phyloP scores from a whole-genome alignment of 2,113 vertebrate species.

The Raja brachyura region DNA sequence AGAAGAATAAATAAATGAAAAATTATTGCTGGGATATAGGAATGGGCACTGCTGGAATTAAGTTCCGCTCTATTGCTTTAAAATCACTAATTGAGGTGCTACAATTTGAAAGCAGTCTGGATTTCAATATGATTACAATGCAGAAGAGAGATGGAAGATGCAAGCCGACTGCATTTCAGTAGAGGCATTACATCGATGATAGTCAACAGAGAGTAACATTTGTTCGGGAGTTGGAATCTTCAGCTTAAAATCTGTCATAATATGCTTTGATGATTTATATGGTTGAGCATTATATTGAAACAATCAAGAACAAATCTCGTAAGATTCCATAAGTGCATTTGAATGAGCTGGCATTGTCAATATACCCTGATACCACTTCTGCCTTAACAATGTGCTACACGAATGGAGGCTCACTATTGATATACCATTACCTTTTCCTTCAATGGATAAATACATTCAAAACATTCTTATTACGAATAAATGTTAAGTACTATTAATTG shows the following conservation, averaged over 20 bases:
- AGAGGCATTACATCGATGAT: background rate
- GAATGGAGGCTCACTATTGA: background rate
- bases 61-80: background rate
- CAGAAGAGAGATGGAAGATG: background rate
- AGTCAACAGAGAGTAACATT: background rate
- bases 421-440: background rate
- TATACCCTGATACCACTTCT: background rate
- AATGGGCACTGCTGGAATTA: background rate
- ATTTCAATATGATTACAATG: background rate
- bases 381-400: background rate
- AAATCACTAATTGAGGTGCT: background rate
- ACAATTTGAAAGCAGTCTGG: background rate
- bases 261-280: background rate
- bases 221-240: background rate
- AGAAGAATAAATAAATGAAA: background rate
- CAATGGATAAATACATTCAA: background rate
- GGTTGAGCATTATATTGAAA: background rate
- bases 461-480: background rate
- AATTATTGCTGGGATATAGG: background rate
- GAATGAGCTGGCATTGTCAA: background rate
- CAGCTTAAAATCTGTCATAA: too few relatives aligned
- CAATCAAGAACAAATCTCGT: background rate
- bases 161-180: background rate
- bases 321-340: background rate
- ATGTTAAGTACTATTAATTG: background rate